Base-by-base conservation (phyloP, 2,888 invertebrate genomes). In the Xanthia togata region DNA sequence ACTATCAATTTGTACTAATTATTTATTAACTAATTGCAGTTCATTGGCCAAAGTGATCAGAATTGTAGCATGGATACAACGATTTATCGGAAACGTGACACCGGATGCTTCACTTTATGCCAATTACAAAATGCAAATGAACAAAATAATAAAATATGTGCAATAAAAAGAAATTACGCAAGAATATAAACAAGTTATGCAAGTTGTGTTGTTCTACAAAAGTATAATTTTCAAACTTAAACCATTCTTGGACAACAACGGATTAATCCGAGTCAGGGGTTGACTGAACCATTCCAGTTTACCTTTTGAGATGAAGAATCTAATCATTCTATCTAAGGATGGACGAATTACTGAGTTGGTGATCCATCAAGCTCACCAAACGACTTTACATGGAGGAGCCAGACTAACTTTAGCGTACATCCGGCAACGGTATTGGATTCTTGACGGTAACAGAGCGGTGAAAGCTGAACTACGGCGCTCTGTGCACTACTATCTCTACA, bases 1-100 rank as follows among this genome's bases (percentile, higher is more conserved):
- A 64, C 38, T 23, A 50, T 59, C 26, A 35, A 71, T 73, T n/a
- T 69, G 38, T 64, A 70, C 65, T 64, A 23, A 59, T 35, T 23
- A 47, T 12, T 47, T 60, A 71, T 53, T 74, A 70, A 62, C 20
- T 55, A 78, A 67, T 47, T 44, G 44, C 47, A 78, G 79, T 69
- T 71, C 76, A 41, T 59, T 76, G 53, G 65, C 44, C 14, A 57
- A 31, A 59, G 47, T 53, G 26, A 70, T 44, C 38, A 67, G 70
- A 74, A 44, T 70, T 50, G 31, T 68, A 11, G 73, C 73, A 47
- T 68, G 23, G 57, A 78, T 60, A 67, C 59, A 11, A 72, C 78
- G 41, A 60, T 76, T 38, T 73, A 81, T 44, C n/a, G 73, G 9
- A 76, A 64, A 64, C 64, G 26, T 20, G 44, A 65, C 20, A 64